phyloP scores from a whole-genome alignment of 2,797 vertebrate species.

The Anabas testudineus region DNA sequence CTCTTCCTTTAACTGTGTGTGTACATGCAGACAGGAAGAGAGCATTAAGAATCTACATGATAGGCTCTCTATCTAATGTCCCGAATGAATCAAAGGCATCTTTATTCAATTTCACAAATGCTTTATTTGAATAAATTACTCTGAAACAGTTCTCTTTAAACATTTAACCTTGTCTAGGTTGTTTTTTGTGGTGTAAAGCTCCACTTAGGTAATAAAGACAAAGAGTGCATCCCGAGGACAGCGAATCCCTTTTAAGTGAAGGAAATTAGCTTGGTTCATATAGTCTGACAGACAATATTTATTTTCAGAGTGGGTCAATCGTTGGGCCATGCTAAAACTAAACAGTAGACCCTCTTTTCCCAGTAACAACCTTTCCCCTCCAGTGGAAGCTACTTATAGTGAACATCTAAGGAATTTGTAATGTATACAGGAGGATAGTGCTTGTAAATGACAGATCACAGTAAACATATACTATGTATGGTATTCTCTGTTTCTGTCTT shows the following conservation, averaged over 20 bases:
- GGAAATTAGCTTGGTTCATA: constrained; percentile 53
- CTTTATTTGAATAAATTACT: constrained; percentile 26
- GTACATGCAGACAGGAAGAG: constrained; percentile 54
- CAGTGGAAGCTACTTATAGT: constrained; percentile 50
- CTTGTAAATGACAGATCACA: constrained; percentile 34
- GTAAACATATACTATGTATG: constrained; percentile 65
- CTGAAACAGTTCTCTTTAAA: constrained; percentile 9
- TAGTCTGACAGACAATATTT: constrained; percentile 45
- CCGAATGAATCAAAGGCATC: constrained; percentile 43
- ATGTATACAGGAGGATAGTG: constrained; percentile 59
- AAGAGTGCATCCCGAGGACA: constrained; percentile 30
- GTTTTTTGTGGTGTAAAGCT: constrained; percentile 23
- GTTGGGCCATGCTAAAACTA: constrained; percentile 21
- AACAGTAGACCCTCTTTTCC: not conserved
- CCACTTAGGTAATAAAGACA: constrained; percentile 44
- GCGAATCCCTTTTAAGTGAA: constrained; percentile 58
- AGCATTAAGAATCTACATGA: constrained; percentile 46
- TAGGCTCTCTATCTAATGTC: constrained; percentile 22
- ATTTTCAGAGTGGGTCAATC: constrained; percentile 38
- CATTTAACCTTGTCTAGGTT: constrained; percentile 2
- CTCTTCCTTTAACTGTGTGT: constrained; percentile 35
- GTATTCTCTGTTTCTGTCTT: constrained; percentile 18
- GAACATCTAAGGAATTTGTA: constrained; percentile 68
- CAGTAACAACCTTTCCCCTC: constrained; percentile 22
- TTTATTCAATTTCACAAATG: constrained; percentile 46